Evolutionary conservation across 2,888 invertebrate genomes (phyloP).

Genomic region (Tetramorium bicarinatum): DNA sequence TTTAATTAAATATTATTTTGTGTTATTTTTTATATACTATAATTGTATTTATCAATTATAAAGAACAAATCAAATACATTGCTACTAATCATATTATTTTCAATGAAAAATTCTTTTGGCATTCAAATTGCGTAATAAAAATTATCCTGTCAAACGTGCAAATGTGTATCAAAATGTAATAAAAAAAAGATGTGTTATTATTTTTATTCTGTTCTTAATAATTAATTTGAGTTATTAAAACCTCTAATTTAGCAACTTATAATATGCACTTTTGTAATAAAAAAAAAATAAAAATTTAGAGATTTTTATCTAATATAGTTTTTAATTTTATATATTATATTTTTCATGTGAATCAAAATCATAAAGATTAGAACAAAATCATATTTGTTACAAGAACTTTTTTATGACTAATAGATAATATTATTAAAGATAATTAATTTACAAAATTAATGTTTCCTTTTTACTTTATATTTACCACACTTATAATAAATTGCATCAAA

Average conservation of each 20-base stretch:
- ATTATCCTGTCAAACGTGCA: neutral
- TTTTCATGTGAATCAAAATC: neutral
- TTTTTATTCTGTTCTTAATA: neutral
- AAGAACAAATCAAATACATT: conserved; percentile 22
- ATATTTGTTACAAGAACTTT: neutral
- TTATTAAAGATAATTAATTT: conserved; percentile 4
- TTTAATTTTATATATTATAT: neutral
- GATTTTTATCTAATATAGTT: neutral
- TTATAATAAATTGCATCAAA: neutral
- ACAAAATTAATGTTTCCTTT: neutral
- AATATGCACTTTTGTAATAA: neutral
- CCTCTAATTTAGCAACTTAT: no score
- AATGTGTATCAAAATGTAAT: neutral
- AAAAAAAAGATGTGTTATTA: neutral
- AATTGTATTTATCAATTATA: conserved; percentile 39
- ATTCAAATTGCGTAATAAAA: neutral
- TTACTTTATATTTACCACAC: neutral
- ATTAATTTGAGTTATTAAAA: neutral
- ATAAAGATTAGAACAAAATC: neutral
- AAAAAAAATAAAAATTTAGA: neutral
- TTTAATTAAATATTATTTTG: conserved; percentile 66
- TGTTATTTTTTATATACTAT: conserved; percentile 65
- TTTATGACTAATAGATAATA: neutral
- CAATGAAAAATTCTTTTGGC: conserved; percentile 36
- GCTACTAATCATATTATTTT: conserved; percentile 40